These are phyloP conservation scores for Parus major DNA, from an alignment of 2,113 vertebrate genomes.

Conservation along the genomic window DNA sequence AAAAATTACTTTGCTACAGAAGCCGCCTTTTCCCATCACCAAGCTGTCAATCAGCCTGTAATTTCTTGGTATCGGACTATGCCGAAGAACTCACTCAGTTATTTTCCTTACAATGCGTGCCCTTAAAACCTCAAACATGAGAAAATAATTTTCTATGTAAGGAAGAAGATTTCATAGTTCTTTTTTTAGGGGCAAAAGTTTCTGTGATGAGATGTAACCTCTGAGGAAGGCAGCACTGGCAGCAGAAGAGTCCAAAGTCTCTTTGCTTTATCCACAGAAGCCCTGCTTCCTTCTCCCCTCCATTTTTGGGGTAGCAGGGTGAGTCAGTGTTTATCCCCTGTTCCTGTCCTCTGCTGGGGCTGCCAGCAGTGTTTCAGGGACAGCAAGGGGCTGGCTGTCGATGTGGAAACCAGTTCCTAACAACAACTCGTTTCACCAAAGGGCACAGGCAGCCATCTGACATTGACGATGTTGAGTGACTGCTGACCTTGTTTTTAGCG, in stretches of 20 bases:
- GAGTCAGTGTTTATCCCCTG: background rate
- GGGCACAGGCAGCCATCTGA: slow-evolving; percentile 25
- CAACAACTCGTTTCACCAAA: slow-evolving; percentile 30
- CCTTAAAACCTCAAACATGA: slow-evolving; percentile 11
- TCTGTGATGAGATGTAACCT: background rate
- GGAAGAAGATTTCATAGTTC: background rate
- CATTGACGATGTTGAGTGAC: slow-evolving; percentile 23
- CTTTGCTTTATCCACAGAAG: background rate
- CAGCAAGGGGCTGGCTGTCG: background rate
- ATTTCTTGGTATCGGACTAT: background rate
- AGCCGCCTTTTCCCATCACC: background rate
- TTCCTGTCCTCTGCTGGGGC: background rate
- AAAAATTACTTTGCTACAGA: slow-evolving; percentile 31
- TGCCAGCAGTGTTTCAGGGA: background rate
- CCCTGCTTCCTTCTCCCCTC: background rate
- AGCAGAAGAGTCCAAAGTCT: background rate
- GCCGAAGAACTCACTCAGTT: background rate
- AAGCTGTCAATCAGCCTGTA: slow-evolving; percentile 29
- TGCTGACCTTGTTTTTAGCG: slow-evolving; percentile 44
- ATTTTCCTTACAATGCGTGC: background rate
- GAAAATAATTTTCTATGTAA: background rate
- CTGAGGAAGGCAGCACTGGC: background rate
- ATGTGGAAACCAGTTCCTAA: background rate
- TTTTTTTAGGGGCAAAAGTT: background rate
- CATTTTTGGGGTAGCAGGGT: background rate